Base-by-base conservation (phyloP, 1,140 invertebrate genomes). In the Globodera rostochiensis region DNA sequence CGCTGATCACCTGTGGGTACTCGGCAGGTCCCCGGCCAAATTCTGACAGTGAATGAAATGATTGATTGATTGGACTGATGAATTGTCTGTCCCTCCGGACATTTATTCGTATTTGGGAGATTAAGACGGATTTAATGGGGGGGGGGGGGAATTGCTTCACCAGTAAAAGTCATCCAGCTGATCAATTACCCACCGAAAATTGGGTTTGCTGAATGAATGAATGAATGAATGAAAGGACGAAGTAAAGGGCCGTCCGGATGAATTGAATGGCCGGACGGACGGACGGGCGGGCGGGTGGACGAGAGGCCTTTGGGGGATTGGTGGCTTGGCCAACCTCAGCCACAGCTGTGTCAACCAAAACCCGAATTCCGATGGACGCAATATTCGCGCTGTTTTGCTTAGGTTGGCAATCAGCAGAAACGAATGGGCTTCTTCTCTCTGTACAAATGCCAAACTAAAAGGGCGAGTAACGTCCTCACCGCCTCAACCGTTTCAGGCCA, bases 291-390 rank as follows among this genome's bases (percentile, higher is more conserved):
- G 57, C 2, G 57, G 57, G n/a, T 0, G 57, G 15, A 60, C 5
- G 57, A 15, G 3, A 6, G 15, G 11, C 13, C 57, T 15, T 64
- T 64, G 13, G 11, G 57, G 5, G 19, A 19, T 60, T 64, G 57
- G 4, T 64, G 13, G 15, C 11, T 15, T 19, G 19, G 15, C 57
- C 57, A 64, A 64, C 57, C 15, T 95, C 93, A 57, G 95, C 95
- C 90, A 96, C 96, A 2, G 95, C 95, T 6, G 95, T 95, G 80
- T 96, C 95, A 0, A 96, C 92, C 86, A 96, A 95, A 60, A 96
- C 89, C 95, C 95, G 96, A n/a, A 95, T 90, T 74, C 93, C 91
- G 85, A 19, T 15, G 57, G 85, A 19, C 57, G 57, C 57, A 64
- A n/a, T 64, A 64, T 64, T 64, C 57, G 57, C 57, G 57, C 57